Base-by-base conservation (phyloP, 2,888 invertebrate genomes). In the Buathra laborator region DNA sequence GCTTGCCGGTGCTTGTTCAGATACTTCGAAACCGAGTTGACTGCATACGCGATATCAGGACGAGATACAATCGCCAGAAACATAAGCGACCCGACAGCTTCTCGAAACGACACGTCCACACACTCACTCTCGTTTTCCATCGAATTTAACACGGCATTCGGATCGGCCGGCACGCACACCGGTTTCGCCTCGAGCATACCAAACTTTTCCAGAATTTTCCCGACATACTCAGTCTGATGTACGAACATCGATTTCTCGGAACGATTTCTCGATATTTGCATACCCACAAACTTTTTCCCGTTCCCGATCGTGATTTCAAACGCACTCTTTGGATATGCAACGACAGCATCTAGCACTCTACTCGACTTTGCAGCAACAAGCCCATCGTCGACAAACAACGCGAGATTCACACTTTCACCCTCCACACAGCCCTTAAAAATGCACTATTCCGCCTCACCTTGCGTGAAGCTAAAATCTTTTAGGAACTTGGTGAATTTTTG, bases 251-350 rank as follows among this genome's bases (percentile, higher is more conserved):
- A 76, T 67, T 85, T 76, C 9, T 84, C 64, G 1, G 9, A 19
- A 14, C 87, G 67, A 78, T 88, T 67, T 51, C 88, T 71, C 37
- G 81, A 62, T 16, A 89, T 88, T 62, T 88, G 83, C 29, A 88
- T 0, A 2, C 87, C 86, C 9, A 71, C 79, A 56, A 62, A 75
- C 19, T 59, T 46, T 43, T 43, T 59, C 7, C 74, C 48, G 53
- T 86, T 83, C 10, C 83, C 85, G 0, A 85, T 3, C 5, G 83
- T 86, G 0, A 88, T 84, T 53, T 86, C 70, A 66, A 88, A 86
- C n/a, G 19, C 48, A 6, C 77, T 59, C 14, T 74, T 46, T 1
- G 44, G 37, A 32, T 70, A 72, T 3, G 24, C 14, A 1, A 70
- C 10, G 1, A 74, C 74, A 5, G 53, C 37, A 32, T 44, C 66